Conservation (phyloP, 1,140 invertebrate species). For the Conus betulinus region DNA sequence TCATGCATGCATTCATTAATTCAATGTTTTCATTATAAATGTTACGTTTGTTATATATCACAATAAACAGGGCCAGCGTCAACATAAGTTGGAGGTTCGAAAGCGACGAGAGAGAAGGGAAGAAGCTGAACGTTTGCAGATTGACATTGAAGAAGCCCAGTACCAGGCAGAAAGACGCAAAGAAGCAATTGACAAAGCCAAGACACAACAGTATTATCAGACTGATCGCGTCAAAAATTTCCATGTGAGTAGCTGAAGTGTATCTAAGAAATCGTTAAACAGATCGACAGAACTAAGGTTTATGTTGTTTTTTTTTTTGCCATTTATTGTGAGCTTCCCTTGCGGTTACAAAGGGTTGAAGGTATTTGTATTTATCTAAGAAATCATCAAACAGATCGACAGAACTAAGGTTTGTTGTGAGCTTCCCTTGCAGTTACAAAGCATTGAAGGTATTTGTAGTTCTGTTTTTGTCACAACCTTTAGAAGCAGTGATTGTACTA, state of each 20-base stretch:
- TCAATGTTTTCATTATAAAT: background rate
- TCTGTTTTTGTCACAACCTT: too few relatives aligned
- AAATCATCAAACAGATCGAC: too few relatives aligned
- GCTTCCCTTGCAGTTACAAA: too few relatives aligned
- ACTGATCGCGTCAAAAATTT: slow-evolving; percentile 75
- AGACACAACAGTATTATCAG: slow-evolving; percentile 75
- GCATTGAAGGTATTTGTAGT: too few relatives aligned
- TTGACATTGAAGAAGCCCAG: slow-evolving; percentile 75
- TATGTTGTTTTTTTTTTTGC: too few relatives aligned
- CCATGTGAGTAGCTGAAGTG: slow-evolving; percentile 70
- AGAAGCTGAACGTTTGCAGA: slow-evolving; percentile 69
- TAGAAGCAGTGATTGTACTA: too few relatives aligned
- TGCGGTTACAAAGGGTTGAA: too few relatives aligned
- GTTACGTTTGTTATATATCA: background rate
- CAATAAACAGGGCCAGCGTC: slow-evolving; percentile 67
- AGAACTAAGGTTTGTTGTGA: too few relatives aligned
- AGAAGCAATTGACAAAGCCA: slow-evolving; percentile 76
- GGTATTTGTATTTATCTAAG: too few relatives aligned
- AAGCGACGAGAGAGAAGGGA: slow-evolving; percentile 71
- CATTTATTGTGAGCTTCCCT: too few relatives aligned
- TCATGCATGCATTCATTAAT: background rate
- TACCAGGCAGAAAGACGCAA: slow-evolving; percentile 72
- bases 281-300: too few relatives aligned
- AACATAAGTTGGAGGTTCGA: slow-evolving; percentile 72
- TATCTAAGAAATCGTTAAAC: too few relatives aligned